These are phyloP conservation scores for Lycocorax pyrrhopterus DNA, from an alignment of 2,113 vertebrate species.

Conservation along the genomic window DNA sequence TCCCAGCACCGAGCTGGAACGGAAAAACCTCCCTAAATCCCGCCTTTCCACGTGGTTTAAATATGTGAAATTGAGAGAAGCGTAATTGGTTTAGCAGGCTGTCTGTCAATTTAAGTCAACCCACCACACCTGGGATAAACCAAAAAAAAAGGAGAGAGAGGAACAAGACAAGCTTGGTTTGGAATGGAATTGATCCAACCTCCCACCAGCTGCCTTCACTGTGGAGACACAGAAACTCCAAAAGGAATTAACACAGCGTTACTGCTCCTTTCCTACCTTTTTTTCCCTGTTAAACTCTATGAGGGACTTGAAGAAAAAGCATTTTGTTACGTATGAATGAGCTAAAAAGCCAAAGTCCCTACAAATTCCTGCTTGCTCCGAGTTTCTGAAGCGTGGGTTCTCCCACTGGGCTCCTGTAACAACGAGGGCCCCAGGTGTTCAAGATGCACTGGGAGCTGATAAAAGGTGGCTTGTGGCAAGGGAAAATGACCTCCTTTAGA, in stretches of 20 bases:
- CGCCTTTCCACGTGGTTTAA: too few relatives aligned
- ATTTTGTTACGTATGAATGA: background rate
- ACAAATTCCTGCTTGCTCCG: background rate
- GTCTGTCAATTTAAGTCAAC: too few relatives aligned
- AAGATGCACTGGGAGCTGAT: background rate
- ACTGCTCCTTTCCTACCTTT: background rate
- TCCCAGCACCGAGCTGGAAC: too few relatives aligned
- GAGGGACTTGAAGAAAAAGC: background rate
- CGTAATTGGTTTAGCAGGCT: too few relatives aligned
- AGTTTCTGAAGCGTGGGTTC: background rate
- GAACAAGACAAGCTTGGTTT: background rate
- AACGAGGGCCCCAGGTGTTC: background rate
- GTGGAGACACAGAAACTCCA: background rate
- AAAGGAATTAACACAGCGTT: background rate
- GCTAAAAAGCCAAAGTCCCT: background rate
- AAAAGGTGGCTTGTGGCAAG: background rate
- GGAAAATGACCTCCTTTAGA: background rate
- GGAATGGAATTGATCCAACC: background rate
- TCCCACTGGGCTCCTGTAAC: background rate
- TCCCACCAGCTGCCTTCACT: background rate
- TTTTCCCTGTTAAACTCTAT: background rate
- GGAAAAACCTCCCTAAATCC: too few relatives aligned
- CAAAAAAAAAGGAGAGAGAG: background rate
- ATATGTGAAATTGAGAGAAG: too few relatives aligned
- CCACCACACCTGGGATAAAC: background rate